A percentile compares a stretch with the other conserved stretches of the same genome.
phyloP scores from a whole-genome alignment of 1,140 invertebrate species.

The Hestina assimilis region DNA sequence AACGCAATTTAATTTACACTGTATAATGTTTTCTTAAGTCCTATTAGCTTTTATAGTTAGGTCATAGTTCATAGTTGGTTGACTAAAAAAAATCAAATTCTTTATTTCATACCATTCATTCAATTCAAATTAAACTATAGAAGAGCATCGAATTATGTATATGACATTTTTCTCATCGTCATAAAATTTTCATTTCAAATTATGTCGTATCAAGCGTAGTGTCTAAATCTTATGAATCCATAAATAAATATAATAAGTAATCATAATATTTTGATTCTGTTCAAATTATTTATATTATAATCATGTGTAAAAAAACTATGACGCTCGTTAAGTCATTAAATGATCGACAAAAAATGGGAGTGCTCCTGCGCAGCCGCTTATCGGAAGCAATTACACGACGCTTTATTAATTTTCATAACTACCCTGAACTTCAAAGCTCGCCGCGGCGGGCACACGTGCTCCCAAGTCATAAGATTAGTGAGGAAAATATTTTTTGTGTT shows the following conservation, averaged over 20 bases:
- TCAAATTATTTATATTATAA: conserved; percentile 20
- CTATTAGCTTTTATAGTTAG: too few species aligned
- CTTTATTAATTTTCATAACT: conserved; percentile 78
- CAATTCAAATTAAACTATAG: too few species aligned
- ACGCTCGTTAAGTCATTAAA: conserved; percentile 49
- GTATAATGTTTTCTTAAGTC: too few species aligned
- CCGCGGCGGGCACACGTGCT: conserved; percentile 44
- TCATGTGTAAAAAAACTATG: conserved; percentile 28
- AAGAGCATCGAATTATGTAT: too few species aligned
- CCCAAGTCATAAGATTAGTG: conserved; percentile 29
- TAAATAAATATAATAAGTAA: background rate
- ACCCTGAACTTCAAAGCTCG: conserved; percentile 67
- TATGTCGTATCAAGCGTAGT: too few species aligned
- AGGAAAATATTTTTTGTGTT: background rate
- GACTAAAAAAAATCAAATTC: too few species aligned
- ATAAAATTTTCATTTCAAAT: too few species aligned
- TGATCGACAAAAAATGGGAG: conserved; percentile 44
- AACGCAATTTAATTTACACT: background rate
- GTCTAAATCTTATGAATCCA: background rate
- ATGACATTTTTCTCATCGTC: too few species aligned
- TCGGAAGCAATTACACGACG: conserved; percentile 75
- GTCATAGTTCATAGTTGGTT: too few species aligned
- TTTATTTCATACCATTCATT: too few species aligned
- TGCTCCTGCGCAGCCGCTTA: conserved; percentile 49
- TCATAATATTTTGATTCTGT: conserved; percentile 8